phyloP scores from a whole-genome alignment of 2,888 invertebrate genomes.

The Eumacrocentrus americanus region DNA sequence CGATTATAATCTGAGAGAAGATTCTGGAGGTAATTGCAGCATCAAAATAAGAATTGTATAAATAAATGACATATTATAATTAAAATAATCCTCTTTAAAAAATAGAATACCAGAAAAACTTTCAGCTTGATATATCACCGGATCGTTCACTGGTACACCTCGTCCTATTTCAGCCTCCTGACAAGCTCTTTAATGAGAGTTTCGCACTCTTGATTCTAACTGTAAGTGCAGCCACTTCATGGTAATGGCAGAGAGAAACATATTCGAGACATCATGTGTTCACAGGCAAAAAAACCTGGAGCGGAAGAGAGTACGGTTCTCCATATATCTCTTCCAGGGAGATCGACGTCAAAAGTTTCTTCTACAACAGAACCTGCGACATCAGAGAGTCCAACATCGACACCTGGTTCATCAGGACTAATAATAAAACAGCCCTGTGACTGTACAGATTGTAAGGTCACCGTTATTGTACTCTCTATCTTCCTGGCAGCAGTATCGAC shows the following conservation, averaged over 20 bases:
- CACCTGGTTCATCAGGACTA: not conserved
- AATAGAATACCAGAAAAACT: conserved; percentile 20
- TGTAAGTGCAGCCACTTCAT: conserved; percentile 5
- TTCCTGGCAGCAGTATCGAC: conserved; percentile 14
- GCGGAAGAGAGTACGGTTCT: conserved; percentile 28
- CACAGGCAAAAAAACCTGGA: conserved; percentile 30
- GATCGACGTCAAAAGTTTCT: conserved; percentile 22
- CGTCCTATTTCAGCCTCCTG: conserved; percentile 27
- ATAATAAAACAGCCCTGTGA: not conserved
- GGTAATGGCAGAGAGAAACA: not conserved
- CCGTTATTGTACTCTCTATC: conserved; percentile 18
- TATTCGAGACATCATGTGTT: not conserved
- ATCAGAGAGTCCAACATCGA: not conserved
- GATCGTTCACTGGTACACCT: conserved; percentile 25
- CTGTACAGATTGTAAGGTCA: not conserved
- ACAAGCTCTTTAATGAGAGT: conserved; percentile 30
- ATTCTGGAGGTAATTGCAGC: conserved; percentile 21
- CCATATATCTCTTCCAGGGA: conserved; percentile 34
- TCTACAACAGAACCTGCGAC: conserved; percentile 18
- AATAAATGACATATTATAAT: not conserved
- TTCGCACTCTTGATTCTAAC: conserved; percentile 29
- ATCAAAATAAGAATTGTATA: not conserved
- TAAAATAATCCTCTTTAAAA: not conserved
- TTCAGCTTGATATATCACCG: not conserved
- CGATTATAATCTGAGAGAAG: conserved; percentile 20